These are phyloP conservation scores for Orthosia gothica DNA, from an alignment of 2,888 invertebrate genomes.

Conservation along the genomic window DNA sequence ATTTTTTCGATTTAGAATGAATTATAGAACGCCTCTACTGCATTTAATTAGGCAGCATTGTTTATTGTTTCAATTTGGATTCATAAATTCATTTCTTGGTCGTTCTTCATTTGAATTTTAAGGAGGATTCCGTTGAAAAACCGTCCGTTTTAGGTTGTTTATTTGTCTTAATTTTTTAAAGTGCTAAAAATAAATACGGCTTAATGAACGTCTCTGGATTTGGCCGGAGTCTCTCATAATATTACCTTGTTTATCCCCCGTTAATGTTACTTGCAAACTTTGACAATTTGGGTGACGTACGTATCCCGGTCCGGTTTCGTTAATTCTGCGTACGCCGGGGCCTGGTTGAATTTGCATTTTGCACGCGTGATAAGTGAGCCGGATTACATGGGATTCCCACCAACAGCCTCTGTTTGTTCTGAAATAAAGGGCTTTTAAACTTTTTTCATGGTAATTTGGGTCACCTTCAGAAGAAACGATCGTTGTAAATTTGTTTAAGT, in stretches of 20 bases:
- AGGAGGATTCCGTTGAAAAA: constrained; percentile 56
- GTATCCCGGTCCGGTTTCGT: constrained; percentile 82
- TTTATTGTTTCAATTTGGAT: constrained; percentile 67
- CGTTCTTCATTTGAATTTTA: constrained; percentile 66
- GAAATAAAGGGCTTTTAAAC: constrained; percentile 91
- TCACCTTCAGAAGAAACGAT: constrained; percentile 89
- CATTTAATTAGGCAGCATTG: constrained; percentile 68
- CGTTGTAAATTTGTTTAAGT: constrained; percentile 90
- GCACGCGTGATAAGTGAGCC: constrained; percentile 91
- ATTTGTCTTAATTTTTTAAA: constrained; percentile 46
- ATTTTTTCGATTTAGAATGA: constrained; percentile 66
- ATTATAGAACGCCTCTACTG: constrained; percentile 65
- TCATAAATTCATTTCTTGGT: constrained; percentile 65
- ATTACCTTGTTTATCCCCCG: constrained; percentile 84
- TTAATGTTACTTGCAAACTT: constrained; percentile 85
- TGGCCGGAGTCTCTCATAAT: constrained; percentile 74
- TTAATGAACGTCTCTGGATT: constrained; percentile 59
- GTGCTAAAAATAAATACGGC: constrained; percentile 57
- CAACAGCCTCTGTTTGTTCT: constrained; percentile 90
- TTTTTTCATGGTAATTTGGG: constrained; percentile 91
- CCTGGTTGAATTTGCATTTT: constrained; percentile 90
- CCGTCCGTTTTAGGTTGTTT: constrained; percentile 30
- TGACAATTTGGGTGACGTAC: constrained; percentile 88
- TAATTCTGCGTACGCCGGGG: constrained; percentile 87
- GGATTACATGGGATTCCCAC: constrained; percentile 91